These are phyloP conservation scores for Junonia oenone DNA, from an alignment of 2,888 invertebrate genomes.

Conservation along the genomic window DNA sequence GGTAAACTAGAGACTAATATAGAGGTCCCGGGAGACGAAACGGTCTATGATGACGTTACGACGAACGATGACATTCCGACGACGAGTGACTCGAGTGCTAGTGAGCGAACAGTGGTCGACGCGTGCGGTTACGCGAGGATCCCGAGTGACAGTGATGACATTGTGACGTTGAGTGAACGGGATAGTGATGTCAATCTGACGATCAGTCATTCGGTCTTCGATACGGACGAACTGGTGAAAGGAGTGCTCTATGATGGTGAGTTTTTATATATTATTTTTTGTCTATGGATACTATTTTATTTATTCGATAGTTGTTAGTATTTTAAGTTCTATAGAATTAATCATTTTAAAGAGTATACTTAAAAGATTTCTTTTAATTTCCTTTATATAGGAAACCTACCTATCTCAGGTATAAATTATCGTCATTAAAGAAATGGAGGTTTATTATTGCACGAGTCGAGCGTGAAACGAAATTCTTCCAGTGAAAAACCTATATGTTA, in stretches of 20 bases:
- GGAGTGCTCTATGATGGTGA: conserved; percentile 80
- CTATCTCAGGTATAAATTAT: too few species aligned
- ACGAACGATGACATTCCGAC: conserved; percentile 42
- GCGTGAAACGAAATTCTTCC: too few species aligned
- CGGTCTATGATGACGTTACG: conserved; percentile 50
- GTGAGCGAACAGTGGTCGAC: conserved; percentile 48
- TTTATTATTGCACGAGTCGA: too few species aligned
- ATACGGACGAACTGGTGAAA: conserved; percentile 68
- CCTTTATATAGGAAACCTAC: too few species aligned
- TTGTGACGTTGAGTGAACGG: conserved; percentile 59
- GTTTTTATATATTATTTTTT: conserved; percentile 30
- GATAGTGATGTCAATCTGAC: conserved; percentile 73
- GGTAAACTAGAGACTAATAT: conserved; percentile 32
- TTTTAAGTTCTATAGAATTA: too few species aligned
- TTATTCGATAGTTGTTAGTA: too few species aligned
- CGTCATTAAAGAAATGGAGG: too few species aligned
- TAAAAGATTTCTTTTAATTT: too few species aligned
- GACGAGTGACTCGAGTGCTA: conserved; percentile 40
- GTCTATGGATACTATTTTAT: neutral
- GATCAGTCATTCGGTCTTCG: conserved; percentile 72
- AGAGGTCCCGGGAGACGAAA: conserved; percentile 35
- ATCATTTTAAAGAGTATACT: too few species aligned
- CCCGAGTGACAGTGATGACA: conserved; percentile 63
- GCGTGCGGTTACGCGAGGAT: conserved; percentile 66
- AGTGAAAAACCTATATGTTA: too few species aligned